A percentile compares a stretch with the other conserved stretches of the same genome.
phyloP scores from a whole-genome alignment of 2,797 vertebrate genomes.

The Lepilemur ruficaudatus region DNA sequence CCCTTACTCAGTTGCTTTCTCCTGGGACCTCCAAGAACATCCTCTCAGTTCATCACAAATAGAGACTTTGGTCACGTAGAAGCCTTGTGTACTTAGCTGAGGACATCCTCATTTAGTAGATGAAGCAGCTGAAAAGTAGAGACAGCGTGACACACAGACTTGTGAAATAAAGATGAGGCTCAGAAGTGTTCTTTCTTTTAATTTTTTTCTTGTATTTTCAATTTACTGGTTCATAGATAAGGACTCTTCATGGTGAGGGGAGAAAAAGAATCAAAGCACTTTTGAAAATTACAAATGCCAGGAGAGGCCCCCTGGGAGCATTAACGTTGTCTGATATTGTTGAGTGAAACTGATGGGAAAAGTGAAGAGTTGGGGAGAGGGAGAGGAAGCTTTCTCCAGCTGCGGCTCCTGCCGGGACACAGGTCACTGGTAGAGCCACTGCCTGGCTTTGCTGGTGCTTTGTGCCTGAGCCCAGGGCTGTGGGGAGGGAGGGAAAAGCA shows the following conservation, averaged over 20 bases:
- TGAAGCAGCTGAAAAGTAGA: neutral
- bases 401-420: neutral
- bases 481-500: neutral
- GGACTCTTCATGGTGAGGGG: neutral
- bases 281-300: neutral
- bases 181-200: neutral
- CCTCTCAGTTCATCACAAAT: neutral
- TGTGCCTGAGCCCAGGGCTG: rapidly evolving
- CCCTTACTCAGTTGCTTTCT: neutral
- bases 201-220: conserved; percentile 20
- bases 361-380: neutral
- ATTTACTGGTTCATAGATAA: neutral
- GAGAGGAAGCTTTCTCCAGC: neutral
- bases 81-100: neutral
- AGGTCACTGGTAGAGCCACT: rapidly evolving
- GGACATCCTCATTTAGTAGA: neutral
- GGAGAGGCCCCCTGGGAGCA: neutral
- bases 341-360: neutral
- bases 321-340: neutral
- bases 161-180: neutral
- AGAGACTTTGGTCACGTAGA: neutral
- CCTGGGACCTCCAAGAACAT: neutral
- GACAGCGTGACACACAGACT: neutral
- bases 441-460: neutral
- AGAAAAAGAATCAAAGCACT: neutral